Evolutionary conservation across 2,113 vertebrate species (phyloP).

Genomic region (Cichladusa arquata): DNA sequence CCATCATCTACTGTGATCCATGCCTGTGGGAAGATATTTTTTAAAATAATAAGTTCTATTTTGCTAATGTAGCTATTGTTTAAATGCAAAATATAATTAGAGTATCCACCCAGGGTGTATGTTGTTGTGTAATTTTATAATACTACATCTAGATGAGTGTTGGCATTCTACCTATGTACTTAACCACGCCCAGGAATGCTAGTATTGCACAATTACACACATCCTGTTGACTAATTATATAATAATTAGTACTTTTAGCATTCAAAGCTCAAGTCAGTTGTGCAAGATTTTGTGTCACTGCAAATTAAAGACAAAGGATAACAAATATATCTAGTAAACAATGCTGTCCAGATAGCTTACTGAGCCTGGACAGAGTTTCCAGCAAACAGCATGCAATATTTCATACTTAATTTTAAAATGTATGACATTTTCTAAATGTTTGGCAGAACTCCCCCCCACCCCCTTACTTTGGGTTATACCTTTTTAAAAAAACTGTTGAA

Average conservation of each 20-base stretch:
- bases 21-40: slow-evolving; percentile 18
- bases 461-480: neutral
- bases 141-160: slow-evolving; percentile 52
- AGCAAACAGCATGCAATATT: neutral
- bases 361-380: neutral
- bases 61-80: slow-evolving; percentile 56
- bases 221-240: slow-evolving; percentile 72
- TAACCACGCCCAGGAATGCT: slow-evolving; percentile 61
- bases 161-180: slow-evolving; percentile 61
- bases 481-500: neutral
- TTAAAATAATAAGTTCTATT: slow-evolving; percentile 38
- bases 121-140: slow-evolving; percentile 62
- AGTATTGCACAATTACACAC: slow-evolving; percentile 67
- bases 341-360: neutral
- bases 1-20: neutral
- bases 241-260: slow-evolving; percentile 68
- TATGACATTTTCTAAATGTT: neutral
- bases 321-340: neutral
- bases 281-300: slow-evolving; percentile 36
- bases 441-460: neutral
- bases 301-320: neutral
- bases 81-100: slow-evolving; percentile 66
- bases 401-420: neutral
- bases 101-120: slow-evolving; percentile 47
- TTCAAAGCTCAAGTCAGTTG: slow-evolving; percentile 60